A percentile compares a stretch with the other conserved stretches of the same genome.
These are phyloP conservation scores for Exocentrus adspersus DNA, from an alignment of 2,888 invertebrate species.

Conservation along the genomic window DNA sequence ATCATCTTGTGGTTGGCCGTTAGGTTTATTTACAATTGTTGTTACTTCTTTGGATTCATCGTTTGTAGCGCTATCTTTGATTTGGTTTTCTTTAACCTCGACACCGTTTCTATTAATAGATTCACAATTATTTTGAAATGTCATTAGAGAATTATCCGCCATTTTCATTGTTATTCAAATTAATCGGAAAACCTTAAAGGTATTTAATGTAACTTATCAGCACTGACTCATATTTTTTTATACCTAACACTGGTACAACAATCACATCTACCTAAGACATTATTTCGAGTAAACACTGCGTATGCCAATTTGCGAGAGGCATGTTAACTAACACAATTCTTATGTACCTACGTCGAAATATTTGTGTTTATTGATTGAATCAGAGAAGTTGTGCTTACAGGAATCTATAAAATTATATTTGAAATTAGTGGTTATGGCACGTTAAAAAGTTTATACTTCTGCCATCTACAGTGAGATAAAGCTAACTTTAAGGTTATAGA, in stretches of 20 bases:
- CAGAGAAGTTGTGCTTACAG: slow-evolving; percentile 26
- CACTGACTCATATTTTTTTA: slow-evolving; percentile 25
- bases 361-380: slow-evolving; percentile 41
- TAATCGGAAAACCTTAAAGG: background rate
- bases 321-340: slow-evolving; percentile 29
- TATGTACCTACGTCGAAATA: slow-evolving; percentile 33
- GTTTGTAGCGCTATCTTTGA: slow-evolving; percentile 38
- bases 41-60: slow-evolving; percentile 43
- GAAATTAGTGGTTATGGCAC: slow-evolving; percentile 8
- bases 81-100: slow-evolving; percentile 42
- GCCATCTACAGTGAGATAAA: slow-evolving; percentile 27
- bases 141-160: slow-evolving; percentile 50
- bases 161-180: slow-evolving; percentile 48
- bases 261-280: slow-evolving; percentile 17
- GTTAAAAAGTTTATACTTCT: background rate
- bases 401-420: slow-evolving; percentile 11
- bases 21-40: slow-evolving; percentile 44
- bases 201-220: slow-evolving; percentile 17
- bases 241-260: slow-evolving; percentile 16
- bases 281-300: slow-evolving; percentile 28
- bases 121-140: slow-evolving; percentile 50
- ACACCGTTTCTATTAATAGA: slow-evolving; percentile 52
- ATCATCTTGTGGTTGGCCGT: slow-evolving; percentile 36
- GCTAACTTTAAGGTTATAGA: background rate
- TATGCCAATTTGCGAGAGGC: slow-evolving; percentile 9